Evolutionary conservation across 2,797 vertebrate genomes (phyloP), one percentile per base, ranked within the genome.

Genomic region (Rhinophrynus dorsalis): DNA sequence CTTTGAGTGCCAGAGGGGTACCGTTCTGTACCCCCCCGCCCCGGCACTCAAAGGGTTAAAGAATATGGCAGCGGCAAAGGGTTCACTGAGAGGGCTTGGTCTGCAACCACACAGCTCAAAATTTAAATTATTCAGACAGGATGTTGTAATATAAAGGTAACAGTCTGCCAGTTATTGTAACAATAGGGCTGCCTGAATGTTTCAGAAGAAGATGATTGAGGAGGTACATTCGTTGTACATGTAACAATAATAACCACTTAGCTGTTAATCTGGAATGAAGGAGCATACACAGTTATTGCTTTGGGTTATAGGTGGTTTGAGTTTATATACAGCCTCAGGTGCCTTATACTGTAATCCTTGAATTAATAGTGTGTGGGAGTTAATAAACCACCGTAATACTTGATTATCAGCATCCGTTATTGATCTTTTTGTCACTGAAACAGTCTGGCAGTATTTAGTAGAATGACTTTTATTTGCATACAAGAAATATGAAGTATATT

Each of bases 121-220:
- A 20, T 23, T 65, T 78, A 7, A 69, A 81, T 82, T 64, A 81
- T 79, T 79, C 75, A 78, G 5, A 17, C 48, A 52, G 62, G 50
- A 48, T 50, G 7, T 75, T 37, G 44, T 48, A 48, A 75, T 40
- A 2, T 3, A n/a, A 10, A 40, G 47, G 61, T 54, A 51, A 23
- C 54, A 21, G 57, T 30, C 44, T 56, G 27, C 48, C 15, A 20
- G 17, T 62, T 33, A 47, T 44, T 75, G 5, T 69, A 35, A 58
- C 69, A 58, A 52, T 54, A 37, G 37, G 9, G 12, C 38, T 51
- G 42, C 52, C 69, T 51, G 44, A 32, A 24, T 74, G 59, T 76
- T 79, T 76, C 15, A 65, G 12, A 30, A 40, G 62, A 26, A 62
- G 56, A 54, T 55, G 24, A 55, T 51, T 52, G 65, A 65, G 55